Base-by-base conservation (phyloP, 1,140 invertebrate genomes). In the Macrobrachium nipponense region DNA sequence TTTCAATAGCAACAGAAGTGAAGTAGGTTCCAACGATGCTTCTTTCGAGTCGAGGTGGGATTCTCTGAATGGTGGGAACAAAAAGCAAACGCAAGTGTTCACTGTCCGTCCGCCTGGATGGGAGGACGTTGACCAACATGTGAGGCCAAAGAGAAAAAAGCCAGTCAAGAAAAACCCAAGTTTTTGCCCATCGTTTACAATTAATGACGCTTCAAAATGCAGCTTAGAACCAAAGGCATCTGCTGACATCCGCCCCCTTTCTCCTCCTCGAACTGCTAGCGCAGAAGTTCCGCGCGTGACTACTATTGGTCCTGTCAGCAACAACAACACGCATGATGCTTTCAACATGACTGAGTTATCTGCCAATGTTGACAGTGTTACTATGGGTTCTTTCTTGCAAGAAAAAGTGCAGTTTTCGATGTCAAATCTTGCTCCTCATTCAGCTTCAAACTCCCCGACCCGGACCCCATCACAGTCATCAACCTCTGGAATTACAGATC, bases 11-110 rank as follows among this genome's bases (percentile, higher is more conserved):
- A 2, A 18, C 43, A 23, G 36, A 15, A 68, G n/a, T 36, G 23
- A 8, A 44, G 5, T 14, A 20, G 15, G 27, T 8, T 43, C n/a
- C 4, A 43, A 20, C 7, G 60, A 75, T 43, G 23, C n/a, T 12
- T 58, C 82, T 12, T 83, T 83, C 6, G 82, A 83, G 15, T 66
- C 43, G 6, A n/a, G 82, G n/a, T 83, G 82, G 82, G 82, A 75
- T 18, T 83, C 82, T 12, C 36, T 83, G 17, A 62, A 43, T 11
- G 62, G 62, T 20, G 64, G 73, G 58, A 77, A 66, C 23, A 83
- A 83, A 14, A 51, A 51, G 51, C 51, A 51, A 12, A 8, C 51
- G 12, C 51, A 8, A 51, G 51, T 51, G 12, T 51, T 51, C 51
- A 51, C 51, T 10, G 15, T 44, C 20, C 58, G 60, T 20, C 82